Conservation (phyloP, 2,797 vertebrate species). For the Gadopsis marmoratus region DNA sequence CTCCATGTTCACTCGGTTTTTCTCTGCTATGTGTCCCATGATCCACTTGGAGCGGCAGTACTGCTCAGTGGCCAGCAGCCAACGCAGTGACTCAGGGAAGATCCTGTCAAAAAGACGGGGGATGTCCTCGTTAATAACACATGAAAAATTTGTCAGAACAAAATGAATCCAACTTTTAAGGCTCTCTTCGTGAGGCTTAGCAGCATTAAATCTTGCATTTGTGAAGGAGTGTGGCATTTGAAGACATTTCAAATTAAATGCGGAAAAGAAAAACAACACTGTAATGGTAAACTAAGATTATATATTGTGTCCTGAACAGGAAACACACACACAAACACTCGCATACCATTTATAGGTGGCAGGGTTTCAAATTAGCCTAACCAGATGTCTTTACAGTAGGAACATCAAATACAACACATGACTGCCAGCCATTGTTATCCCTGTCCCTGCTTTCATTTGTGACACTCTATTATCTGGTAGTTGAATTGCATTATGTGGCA, state of each 20-base stretch:
- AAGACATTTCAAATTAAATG: slow-evolving; percentile 6
- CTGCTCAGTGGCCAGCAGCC: slow-evolving; percentile 96
- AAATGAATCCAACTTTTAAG: slow-evolving; percentile 12
- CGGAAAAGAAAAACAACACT: slow-evolving; percentile 3
- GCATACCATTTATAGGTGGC: neutral
- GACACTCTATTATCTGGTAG: slow-evolving; percentile 7
- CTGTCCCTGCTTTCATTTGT: slow-evolving; percentile 6
- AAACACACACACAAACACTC: slow-evolving; percentile 20
- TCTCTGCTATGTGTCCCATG: slow-evolving; percentile 90
- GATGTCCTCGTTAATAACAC: slow-evolving; percentile 48
- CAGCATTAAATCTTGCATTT: slow-evolving; percentile 13
- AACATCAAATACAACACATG: slow-evolving; percentile 25
- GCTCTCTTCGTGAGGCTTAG: neutral
- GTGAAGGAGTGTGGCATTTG: neutral
- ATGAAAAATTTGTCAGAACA: slow-evolving; percentile 22
- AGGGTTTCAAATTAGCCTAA: neutral
- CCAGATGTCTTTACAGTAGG: slow-evolving; percentile 6
- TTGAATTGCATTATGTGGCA: neutral
- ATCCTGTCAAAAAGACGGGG: slow-evolving; percentile 83
- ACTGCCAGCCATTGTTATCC: slow-evolving; percentile 7
- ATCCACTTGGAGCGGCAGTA: slow-evolving; percentile 92
- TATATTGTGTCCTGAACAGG: neutral
- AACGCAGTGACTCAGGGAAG: slow-evolving; percentile 98
- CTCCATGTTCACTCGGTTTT: slow-evolving; percentile 88
- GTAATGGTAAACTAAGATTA: neutral